These are phyloP conservation scores for Hybognathus amarus DNA, from an alignment of 2,797 vertebrate species.

Conservation along the genomic window DNA sequence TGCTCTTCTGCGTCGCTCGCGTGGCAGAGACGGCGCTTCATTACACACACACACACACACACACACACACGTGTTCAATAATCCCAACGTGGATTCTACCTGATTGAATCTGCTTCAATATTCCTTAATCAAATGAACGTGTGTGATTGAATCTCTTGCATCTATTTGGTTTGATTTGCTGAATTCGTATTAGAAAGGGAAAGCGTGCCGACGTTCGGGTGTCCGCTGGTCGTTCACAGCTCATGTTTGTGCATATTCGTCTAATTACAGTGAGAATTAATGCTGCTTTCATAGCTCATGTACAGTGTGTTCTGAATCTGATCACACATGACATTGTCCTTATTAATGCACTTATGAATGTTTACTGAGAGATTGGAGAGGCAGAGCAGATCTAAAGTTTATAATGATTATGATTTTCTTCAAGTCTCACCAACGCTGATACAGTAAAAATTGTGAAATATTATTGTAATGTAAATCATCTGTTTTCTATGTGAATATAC, in stretches of 20 bases:
- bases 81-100: conserved; percentile 22
- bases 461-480: background rate
- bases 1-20: background rate
- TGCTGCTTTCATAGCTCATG: background rate
- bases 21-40: background rate
- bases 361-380: background rate
- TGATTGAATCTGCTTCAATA: conserved; percentile 79
- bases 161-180: conserved; percentile 71
- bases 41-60: too few species aligned
- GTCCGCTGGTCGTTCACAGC: background rate
- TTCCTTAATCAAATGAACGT: conserved; percentile 73
- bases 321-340: background rate
- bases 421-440: background rate
- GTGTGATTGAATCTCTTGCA: conserved; percentile 69
- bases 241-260: background rate
- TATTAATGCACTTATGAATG: background rate
- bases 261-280: conserved; percentile 1
- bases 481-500: background rate
- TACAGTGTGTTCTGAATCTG: conserved; percentile 17
- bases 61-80: background rate
- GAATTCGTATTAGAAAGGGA: conserved; percentile 69
- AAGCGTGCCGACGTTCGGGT: conserved; percentile 47
- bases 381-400: background rate
- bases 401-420: background rate
- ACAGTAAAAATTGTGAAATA: background rate